Conservation (phyloP, 2,888 invertebrate species). For the Ectemnius lituratus region DNA sequence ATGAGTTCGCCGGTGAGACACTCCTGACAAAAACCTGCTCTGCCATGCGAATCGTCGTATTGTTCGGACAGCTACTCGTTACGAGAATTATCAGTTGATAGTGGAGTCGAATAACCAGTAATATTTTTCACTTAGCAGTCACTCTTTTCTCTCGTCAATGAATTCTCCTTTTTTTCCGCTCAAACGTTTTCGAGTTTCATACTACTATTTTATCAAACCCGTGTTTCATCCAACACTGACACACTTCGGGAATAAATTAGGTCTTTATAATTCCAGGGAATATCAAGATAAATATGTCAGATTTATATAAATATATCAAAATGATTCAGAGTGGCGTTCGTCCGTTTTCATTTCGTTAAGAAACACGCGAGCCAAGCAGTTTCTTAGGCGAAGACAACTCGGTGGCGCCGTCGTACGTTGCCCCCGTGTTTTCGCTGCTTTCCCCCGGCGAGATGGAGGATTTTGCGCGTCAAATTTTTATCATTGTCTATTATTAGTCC, state of each 20-base stretch:
- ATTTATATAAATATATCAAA: too few relatives aligned
- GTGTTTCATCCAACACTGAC: too few relatives aligned
- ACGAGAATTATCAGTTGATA: constrained; percentile 29
- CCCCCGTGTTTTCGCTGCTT: constrained; percentile 68
- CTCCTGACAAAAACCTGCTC: constrained; percentile 30
- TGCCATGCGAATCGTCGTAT: constrained; percentile 13
- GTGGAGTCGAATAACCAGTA: constrained; percentile 4
- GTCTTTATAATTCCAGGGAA: too few relatives aligned
- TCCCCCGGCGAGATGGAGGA: constrained; percentile 54
- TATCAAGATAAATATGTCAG: too few relatives aligned
- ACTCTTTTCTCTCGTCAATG: background rate
- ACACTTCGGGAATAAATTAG: too few relatives aligned
- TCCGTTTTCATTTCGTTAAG: background rate
- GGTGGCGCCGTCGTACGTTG: constrained; percentile 64
- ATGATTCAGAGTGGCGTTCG: too few relatives aligned
- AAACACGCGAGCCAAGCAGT: constrained; percentile 1
- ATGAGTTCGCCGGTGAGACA: constrained; percentile 16
- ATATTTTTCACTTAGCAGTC: constrained; percentile 6
- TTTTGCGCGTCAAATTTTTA: constrained; percentile 74
- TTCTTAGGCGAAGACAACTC: constrained; percentile 33
- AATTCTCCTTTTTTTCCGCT: background rate
- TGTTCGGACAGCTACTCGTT: constrained; percentile 24
- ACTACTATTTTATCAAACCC: too few relatives aligned
- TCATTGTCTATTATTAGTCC: constrained; percentile 75
- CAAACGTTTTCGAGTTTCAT: constrained; percentile 8